Base-by-base conservation (phyloP, 1,140 invertebrate genomes). In the Nasonia giraulti region DNA sequence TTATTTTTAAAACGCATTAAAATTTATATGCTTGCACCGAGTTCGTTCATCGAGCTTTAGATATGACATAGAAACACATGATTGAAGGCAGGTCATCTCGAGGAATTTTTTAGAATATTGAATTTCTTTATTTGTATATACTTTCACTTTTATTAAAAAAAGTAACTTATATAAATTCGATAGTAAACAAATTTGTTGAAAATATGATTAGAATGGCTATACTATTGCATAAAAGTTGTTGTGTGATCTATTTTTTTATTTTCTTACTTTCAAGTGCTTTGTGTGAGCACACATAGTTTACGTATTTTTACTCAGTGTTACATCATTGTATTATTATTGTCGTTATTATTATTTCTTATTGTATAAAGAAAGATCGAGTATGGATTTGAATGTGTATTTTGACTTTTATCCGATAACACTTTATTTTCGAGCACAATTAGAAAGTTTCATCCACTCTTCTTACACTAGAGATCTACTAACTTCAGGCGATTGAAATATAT, bases 1-100 rank as follows among this genome's bases (percentile, higher is more conserved):
- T 91, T 91, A 90, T 90, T 90, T 89, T 90, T 85, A 89, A 86
- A 76, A 80, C 17, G 33, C 44, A 75, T 66, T 74, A 55, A 11
- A 27, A 85, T 76, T 75, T 76, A 62, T 82, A 62, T 31, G 23
- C 44, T 82, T 77, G 69, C 75, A 83, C 85, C 76, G 81, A 86
- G 76, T 83, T 80, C 5, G 85, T 86, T 86, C 85, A 86, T 86
- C 69, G 80, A 83, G 50, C 86, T 88, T 88, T 87, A 85, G 87
- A 75, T 8, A 71, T 33, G 17, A 69, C n/a, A 33, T 71, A 68
- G n/a, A 62, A 62, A 3, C 0, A 2, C 7, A 62, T 20, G 17
- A 62, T 62, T 62, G 0, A 62, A 62, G 20, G 55, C 37, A 44
- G 77, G 27, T n/a, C 17, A 37, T 40, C 17, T n/a, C 23, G 17